A percentile compares a stretch with the other conserved stretches of the same genome.
These are phyloP conservation scores for Nannoperca obscura DNA, from an alignment of 2,797 vertebrate species.

Conservation along the genomic window DNA sequence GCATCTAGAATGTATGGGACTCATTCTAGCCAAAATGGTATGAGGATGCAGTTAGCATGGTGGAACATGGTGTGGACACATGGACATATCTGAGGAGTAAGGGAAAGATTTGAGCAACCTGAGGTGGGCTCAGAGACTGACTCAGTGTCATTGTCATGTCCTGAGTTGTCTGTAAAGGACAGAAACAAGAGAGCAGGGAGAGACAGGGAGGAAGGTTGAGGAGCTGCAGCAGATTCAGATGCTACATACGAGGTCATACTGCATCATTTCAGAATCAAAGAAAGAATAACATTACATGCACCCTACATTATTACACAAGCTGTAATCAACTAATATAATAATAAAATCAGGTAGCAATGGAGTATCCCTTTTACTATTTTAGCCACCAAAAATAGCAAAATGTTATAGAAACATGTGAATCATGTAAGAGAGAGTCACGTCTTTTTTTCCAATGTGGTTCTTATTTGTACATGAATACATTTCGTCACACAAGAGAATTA, in stretches of 20 bases:
- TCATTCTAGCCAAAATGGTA: constrained; percentile 72
- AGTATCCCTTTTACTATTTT: neutral
- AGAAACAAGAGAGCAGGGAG: constrained; percentile 89
- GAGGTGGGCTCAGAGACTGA: constrained; percentile 91
- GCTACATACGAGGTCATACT: constrained; percentile 49
- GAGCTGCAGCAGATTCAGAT: constrained; percentile 69
- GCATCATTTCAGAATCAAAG: constrained; percentile 44
- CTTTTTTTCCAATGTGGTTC: neutral
- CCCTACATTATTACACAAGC: constrained; percentile 12
- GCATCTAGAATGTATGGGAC: constrained; percentile 65
- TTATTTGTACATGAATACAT: neutral
- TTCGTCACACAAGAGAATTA: neutral
- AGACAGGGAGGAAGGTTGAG: constrained; percentile 80
- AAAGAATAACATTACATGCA: constrained; percentile 41
- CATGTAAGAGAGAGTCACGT: neutral
- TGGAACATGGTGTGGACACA: constrained; percentile 71
- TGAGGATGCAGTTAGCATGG: constrained; percentile 76
- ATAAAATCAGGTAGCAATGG: neutral
- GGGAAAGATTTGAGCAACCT: constrained; percentile 93
- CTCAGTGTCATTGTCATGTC: constrained; percentile 97
- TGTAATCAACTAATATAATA: constrained; percentile 8
- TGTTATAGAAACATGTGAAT: constrained; percentile 2
- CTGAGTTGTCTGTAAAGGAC: constrained; percentile 94
- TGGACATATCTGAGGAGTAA: constrained; percentile 78
- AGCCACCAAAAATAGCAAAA: neutral